Conservation (phyloP, 2,888 invertebrate species). For the Cantharis lateralis region DNA sequence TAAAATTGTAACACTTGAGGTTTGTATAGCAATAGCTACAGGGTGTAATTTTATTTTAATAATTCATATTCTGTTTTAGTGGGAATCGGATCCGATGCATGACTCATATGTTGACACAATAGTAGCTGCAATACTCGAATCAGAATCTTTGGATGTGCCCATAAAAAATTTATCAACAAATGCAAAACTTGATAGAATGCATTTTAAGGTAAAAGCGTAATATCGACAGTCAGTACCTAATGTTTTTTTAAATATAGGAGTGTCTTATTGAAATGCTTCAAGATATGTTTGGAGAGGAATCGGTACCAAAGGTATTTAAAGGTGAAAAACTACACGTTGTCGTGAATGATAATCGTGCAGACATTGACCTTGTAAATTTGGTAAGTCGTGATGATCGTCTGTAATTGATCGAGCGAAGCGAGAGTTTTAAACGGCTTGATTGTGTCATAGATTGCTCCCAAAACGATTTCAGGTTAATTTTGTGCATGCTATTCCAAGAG, state of each 20-base stretch:
- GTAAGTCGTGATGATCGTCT: constrained; percentile 56
- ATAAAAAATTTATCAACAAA: constrained; percentile 65
- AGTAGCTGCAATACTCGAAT: constrained; percentile 84
- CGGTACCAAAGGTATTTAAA: constrained; percentile 91
- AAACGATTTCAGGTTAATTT: too few species aligned
- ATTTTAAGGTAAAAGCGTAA: constrained; percentile 73
- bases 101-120: constrained; percentile 99
- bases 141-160: constrained; percentile 69
- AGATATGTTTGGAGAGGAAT: constrained; percentile 95
- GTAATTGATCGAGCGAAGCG: too few species aligned
- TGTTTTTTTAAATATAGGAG: constrained; percentile 63
- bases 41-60: background rate
- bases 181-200: constrained; percentile 84
- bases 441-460: too few species aligned
- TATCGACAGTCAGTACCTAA: background rate
- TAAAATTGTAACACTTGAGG: constrained; percentile 84
- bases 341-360: constrained; percentile 83
- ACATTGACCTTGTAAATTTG: constrained; percentile 81
- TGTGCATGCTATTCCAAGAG: too few species aligned
- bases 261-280: constrained; percentile 87
- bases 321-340: constrained; percentile 85
- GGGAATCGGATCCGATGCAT: constrained; percentile 92
- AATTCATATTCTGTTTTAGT: constrained; percentile 59
- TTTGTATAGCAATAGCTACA: constrained; percentile 40
- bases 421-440: too few species aligned